phyloP scores from a whole-genome alignment of 1,140 invertebrate species.

The Grapholita molesta region DNA sequence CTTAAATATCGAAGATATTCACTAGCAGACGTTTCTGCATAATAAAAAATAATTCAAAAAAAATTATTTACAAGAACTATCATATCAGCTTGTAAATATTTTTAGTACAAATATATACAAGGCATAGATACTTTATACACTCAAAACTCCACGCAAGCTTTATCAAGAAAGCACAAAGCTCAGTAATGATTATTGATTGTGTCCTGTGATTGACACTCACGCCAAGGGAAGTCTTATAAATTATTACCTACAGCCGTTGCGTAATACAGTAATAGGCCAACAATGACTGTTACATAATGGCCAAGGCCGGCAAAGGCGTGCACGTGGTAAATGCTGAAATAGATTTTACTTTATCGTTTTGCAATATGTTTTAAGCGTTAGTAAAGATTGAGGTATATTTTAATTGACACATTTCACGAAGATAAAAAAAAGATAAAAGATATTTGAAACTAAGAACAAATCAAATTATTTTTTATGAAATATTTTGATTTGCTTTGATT shows the following conservation, averaged over 20 bases:
- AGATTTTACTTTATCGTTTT: background rate
- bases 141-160: slow-evolving; percentile 23
- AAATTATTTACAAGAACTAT: too few species aligned
- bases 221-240: background rate
- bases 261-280: background rate
- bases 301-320: background rate
- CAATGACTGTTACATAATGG: slow-evolving; percentile 8
- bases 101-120: background rate
- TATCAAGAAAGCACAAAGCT: slow-evolving; percentile 21
- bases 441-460: too few species aligned
- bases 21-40: too few species aligned
- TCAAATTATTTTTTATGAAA: too few species aligned
- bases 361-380: background rate
- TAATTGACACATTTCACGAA: too few species aligned
- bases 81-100: too few species aligned
- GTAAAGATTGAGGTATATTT: background rate
- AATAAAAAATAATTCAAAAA: too few species aligned
- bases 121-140: background rate
- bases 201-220: background rate
- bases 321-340: background rate
- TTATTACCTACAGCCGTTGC: background rate
- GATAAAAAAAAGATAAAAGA: too few species aligned
- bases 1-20: too few species aligned
- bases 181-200: background rate
- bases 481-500: too few species aligned